These are phyloP conservation scores for Chrysaora quinquecirrha DNA, from an alignment of 30 jellyfish, hydroid and myxozoan species.

Conservation along the genomic window DNA sequence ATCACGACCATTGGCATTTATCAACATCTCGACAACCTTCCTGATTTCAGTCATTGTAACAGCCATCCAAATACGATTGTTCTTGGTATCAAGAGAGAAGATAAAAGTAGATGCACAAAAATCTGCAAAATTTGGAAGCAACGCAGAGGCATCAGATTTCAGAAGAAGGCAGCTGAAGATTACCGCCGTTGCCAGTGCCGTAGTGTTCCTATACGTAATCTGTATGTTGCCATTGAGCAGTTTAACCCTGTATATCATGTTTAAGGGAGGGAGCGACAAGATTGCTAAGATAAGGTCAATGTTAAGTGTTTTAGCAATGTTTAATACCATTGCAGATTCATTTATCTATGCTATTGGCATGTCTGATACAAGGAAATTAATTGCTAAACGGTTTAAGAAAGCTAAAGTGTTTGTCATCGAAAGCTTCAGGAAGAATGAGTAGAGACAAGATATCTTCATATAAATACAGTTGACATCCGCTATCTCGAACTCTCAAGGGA, in stretches of 20 bases:
- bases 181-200: not conserved
- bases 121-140: not conserved
- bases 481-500: no score
- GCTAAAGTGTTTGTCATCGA: no score
- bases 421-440: no score
- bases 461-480: no score
- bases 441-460: no score
- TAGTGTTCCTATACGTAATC: not conserved
- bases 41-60: not conserved
- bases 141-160: not conserved
- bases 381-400: no score
- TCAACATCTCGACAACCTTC: not conserved
- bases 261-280: not conserved
- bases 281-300: not conserved
- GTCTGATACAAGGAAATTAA: not conserved
- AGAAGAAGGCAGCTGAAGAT: not conserved
- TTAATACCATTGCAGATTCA: not conserved
- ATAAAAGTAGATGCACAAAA: not conserved
- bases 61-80: not conserved
- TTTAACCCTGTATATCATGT: not conserved
- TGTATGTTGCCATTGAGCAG: not conserved
- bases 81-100: not conserved
- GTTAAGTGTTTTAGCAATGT: not conserved
- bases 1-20: not conserved
- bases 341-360: constrained; percentile 20